These are phyloP conservation scores for Bos javanicus DNA, from an alignment of 2,113 vertebrate species.

Conservation along the genomic window DNA sequence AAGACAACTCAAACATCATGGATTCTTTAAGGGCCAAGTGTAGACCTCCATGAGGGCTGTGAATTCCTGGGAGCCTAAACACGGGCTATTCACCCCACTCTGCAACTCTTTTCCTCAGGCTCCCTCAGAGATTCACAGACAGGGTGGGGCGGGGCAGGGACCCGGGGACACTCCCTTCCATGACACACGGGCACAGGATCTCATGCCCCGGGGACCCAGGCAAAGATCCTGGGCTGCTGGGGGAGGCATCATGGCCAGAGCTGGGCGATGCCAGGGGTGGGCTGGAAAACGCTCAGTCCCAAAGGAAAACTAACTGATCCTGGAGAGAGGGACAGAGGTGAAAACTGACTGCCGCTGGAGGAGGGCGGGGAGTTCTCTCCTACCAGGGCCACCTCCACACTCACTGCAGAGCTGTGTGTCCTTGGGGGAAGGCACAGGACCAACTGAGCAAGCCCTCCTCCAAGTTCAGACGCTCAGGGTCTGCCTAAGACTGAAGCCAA, in stretches of 20 bases:
- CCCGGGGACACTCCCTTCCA: neutral
- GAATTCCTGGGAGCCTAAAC: neutral
- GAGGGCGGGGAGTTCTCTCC: neutral
- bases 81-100: neutral
- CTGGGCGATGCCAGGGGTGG: neutral
- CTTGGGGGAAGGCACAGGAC: neutral
- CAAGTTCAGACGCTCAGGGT: neutral
- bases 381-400: neutral
- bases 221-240: neutral
- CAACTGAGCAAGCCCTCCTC: neutral
- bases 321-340: neutral
- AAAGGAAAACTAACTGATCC: neutral
- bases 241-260: neutral
- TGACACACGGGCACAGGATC: neutral
- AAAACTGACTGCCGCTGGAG: neutral
- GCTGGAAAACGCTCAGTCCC: neutral
- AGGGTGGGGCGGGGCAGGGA: neutral
- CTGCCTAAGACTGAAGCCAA: neutral
- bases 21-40: neutral
- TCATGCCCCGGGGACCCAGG: neutral
- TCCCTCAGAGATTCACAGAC: neutral
- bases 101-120: neutral
- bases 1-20: neutral
- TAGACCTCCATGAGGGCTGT: neutral
- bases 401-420: neutral